Evolutionary conservation across 2,888 invertebrate species (phyloP).

Genomic region (Scrobipalpa costella): DNA sequence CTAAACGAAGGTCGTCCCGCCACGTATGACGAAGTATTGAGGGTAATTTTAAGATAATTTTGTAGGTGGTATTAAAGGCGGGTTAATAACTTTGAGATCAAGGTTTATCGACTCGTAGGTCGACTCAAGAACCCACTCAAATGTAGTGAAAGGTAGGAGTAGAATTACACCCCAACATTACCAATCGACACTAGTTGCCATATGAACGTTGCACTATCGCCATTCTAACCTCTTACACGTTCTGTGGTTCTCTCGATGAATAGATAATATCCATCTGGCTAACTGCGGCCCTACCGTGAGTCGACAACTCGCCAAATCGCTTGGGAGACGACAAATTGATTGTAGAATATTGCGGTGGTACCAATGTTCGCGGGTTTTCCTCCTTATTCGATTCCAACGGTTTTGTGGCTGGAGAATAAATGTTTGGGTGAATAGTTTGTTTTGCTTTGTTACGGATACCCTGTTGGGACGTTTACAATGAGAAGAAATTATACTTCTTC

Average conservation of each 20-base stretch:
- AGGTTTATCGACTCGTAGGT: too few relatives aligned
- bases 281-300: conserved; percentile 69
- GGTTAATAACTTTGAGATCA: too few relatives aligned
- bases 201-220: too few relatives aligned
- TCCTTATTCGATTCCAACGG: conserved; percentile 12
- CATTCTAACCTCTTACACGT: too few relatives aligned
- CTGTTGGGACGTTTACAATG: conserved; percentile 5
- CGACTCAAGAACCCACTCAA: too few relatives aligned
- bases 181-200: too few relatives aligned
- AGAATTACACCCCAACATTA: too few relatives aligned
- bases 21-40: too few relatives aligned
- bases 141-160: too few relatives aligned
- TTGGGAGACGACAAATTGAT: conserved; percentile 45
- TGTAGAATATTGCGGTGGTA: conserved; percentile 23
- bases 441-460: conserved; percentile 8
- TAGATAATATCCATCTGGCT: conserved; percentile 71
- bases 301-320: conserved; percentile 61
- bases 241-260: conserved; percentile 54
- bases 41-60: too few relatives aligned
- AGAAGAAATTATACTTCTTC: neutral
- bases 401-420: neutral
- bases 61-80: too few relatives aligned
- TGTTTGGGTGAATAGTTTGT: conserved; percentile 3
- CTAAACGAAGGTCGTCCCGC: too few relatives aligned
- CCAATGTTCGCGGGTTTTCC: conserved; percentile 11